Evolutionary conservation across 2,113 vertebrate genomes (phyloP), one percentile per base, ranked within the genome.

Genomic region (Gadus macrocephalus): DNA sequence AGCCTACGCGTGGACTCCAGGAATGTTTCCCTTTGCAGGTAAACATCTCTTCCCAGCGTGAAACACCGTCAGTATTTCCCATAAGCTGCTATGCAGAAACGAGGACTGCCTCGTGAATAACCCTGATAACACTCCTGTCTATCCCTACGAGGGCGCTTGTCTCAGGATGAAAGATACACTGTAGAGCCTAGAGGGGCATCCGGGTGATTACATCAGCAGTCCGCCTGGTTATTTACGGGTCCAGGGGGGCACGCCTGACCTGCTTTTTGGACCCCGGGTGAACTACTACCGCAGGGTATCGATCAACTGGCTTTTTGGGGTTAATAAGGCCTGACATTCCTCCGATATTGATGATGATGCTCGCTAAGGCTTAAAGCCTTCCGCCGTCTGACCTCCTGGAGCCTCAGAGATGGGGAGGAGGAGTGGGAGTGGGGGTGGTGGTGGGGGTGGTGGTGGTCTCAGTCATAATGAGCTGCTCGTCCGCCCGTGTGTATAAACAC

Each of bases 301-400:
- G 88, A 90, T 85, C 83, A 78, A 68, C 56, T 78, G 77, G 78
- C 81, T 78, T 90, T 85, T 81, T 75, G 75, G 85, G 88, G 87
- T 92, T 93, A 92, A 92, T 88, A 89, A 87, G 83, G 89, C 82
- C 83, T 86, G 89, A 88, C 90, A 83, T 83, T 82, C 65, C 42
- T 49, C 42, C 42, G 11, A 49, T 49, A 49, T 49, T 49, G 42
- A 49, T 49, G 42, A 49, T 87, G 89, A 77, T 72, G 76, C 77
- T 86, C 74, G 85, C 88, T 89, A 88, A 85, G 86, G 74, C 77
- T 69, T 78, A 74, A 77, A 70, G 85, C 79, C 64, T 60, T n/a
- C 55, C n/a, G 55, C 55, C 5, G 8, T 67, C 49, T 49, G 67
- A 74, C 77, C 74, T 69, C 28, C 15, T 19, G 63, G 80, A 84